A percentile compares a stretch with the other conserved stretches of the same genome.
These are phyloP conservation scores for Anthopleura xanthogrammica DNA, from an alignment of 92 coral and sea anemone species.

Conservation along the genomic window DNA sequence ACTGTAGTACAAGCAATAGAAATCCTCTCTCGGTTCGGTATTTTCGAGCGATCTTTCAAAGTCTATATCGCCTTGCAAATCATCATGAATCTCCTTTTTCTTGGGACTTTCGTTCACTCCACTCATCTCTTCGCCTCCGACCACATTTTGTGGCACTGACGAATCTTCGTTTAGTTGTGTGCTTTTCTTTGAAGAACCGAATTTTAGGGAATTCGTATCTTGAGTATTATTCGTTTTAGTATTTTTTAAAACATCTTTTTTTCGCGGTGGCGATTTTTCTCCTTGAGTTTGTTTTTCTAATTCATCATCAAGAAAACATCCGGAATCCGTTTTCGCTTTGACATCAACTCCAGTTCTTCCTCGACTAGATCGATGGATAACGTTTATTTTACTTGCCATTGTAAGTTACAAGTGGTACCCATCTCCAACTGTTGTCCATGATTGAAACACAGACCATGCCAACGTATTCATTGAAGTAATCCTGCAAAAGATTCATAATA, in stretches of 20 bases:
- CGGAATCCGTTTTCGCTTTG: constrained; percentile 72
- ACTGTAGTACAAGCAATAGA: constrained; percentile 67
- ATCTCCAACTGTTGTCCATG: constrained; percentile 5
- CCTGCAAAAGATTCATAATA: not conserved
- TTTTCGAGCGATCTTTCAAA: constrained; percentile 19
- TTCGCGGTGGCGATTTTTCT: constrained; percentile 31
- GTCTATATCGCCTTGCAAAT: constrained; percentile 7
- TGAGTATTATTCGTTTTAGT: not conserved
- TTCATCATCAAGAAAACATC: constrained; percentile 72
- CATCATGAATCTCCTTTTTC: constrained; percentile 11
- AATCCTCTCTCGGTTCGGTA: constrained; percentile 41
- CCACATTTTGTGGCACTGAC: constrained; percentile 22
- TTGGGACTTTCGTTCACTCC: constrained; percentile 1
- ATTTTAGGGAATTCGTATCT: not conserved
- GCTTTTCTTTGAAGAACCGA: not conserved
- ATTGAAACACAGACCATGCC: not conserved
- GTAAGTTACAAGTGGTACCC: not conserved
- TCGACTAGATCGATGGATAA: constrained; percentile 54
- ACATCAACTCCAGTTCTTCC: constrained; percentile 61
- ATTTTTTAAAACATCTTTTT: constrained; percentile 11
- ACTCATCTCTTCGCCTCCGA: constrained; percentile 27
- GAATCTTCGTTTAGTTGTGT: not conserved
- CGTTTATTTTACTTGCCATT: constrained; percentile 53
- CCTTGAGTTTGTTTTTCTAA: constrained; percentile 40
- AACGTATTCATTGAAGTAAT: not conserved